Conservation (phyloP, 1,140 invertebrate species). For the Psilanteris sp. region DNA sequence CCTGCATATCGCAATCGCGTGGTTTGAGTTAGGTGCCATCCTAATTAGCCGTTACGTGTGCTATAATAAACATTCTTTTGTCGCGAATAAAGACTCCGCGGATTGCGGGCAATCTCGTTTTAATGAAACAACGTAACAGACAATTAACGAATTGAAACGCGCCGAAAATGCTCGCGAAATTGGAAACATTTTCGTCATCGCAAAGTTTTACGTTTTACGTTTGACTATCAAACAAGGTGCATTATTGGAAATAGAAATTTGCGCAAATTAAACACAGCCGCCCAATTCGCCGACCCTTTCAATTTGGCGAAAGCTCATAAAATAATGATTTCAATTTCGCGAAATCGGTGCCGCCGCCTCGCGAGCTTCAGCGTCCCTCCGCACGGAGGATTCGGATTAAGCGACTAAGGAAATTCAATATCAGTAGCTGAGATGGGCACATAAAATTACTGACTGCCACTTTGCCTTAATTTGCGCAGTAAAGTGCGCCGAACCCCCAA, state of each 20-base stretch:
- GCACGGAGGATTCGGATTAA: conserved; percentile 76
- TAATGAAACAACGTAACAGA: not conserved
- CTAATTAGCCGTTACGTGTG: too few relatives aligned
- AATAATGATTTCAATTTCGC: conserved; percentile 80
- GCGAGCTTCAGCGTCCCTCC: conserved; percentile 50
- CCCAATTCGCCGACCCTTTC: conserved; percentile 48
- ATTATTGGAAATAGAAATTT: conserved; percentile 64
- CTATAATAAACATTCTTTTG: too few relatives aligned
- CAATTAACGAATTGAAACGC: not conserved
- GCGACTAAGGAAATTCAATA: conserved; percentile 80
- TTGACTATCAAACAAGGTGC: conserved; percentile 19
- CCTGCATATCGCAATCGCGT: too few relatives aligned
- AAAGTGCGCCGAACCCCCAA: conserved; percentile 70
- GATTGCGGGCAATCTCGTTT: too few relatives aligned
- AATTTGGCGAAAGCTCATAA: conserved; percentile 74
- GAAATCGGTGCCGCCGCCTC: conserved; percentile 71
- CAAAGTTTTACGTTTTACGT: conserved; percentile 40
- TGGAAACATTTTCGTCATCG: conserved; percentile 8
- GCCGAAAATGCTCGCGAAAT: not conserved
- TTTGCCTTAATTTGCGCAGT: conserved; percentile 79
- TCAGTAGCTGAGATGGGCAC: conserved; percentile 79
- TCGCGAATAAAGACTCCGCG: too few relatives aligned
- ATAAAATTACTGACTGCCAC: conserved; percentile 80
- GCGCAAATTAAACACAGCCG: conserved; percentile 68
- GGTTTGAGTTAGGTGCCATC: too few relatives aligned